phyloP scores from a whole-genome alignment of 64 coral and sea anemone species.

The Montipora cactus region DNA sequence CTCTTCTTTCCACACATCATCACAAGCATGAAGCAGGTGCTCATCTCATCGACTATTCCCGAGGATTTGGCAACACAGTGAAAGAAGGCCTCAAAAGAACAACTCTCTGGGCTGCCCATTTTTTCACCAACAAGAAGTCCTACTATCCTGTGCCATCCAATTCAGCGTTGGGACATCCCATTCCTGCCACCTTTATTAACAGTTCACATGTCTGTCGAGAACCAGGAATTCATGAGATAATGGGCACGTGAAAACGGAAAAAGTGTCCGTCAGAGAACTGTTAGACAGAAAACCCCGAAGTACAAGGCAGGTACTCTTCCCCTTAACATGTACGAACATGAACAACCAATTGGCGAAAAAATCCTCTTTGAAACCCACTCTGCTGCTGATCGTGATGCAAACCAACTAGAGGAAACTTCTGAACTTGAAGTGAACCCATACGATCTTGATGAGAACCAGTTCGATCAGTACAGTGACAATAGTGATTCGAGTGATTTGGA shows the following conservation, averaged over 20 bases:
- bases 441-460: background rate
- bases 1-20: constrained; percentile 58
- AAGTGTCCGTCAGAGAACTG: constrained; percentile 24
- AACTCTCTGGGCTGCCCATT: constrained; percentile 51
- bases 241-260: constrained; percentile 54
- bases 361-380: background rate
- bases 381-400: background rate
- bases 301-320: too few relatives aligned
- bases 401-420: background rate
- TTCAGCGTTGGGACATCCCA: constrained; percentile 38
- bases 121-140: constrained; percentile 69
- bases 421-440: background rate
- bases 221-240: background rate
- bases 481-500: constrained; percentile 27
- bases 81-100: constrained; percentile 73
- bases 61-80: constrained; percentile 61
- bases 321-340: constrained; percentile 50
- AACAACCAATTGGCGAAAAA: constrained; percentile 41
- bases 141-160: constrained; percentile 68
- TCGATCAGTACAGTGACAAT: background rate
- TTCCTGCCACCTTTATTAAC: constrained; percentile 46
- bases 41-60: constrained; percentile 62
- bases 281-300: background rate
- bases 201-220: background rate
- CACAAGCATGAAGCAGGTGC: constrained; percentile 58